phyloP scores from a whole-genome alignment of 2,888 invertebrate genomes.

The Xestia sexstrigata region DNA sequence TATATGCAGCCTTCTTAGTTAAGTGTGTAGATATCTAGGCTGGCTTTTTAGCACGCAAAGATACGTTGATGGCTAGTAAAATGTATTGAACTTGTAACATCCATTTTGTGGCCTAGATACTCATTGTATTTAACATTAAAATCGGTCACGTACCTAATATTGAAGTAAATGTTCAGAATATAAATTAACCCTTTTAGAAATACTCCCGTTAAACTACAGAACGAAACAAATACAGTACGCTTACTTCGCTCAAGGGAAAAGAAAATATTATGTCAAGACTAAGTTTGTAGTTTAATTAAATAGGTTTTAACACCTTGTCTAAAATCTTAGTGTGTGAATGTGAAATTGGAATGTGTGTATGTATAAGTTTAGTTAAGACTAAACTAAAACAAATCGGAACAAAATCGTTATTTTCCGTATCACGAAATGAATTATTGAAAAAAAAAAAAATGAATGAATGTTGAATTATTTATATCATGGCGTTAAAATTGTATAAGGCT shows the following conservation, averaged over 20 bases:
- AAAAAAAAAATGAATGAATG: no score
- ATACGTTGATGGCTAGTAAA: neutral
- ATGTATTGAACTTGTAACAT: slow-evolving; percentile 14
- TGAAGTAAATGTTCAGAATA: neutral
- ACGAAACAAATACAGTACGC: neutral
- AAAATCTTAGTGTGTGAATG: no score
- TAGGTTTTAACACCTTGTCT: no score
- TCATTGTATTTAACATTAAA: neutral
- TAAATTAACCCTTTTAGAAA: neutral
- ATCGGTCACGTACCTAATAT: slow-evolving; percentile 10
- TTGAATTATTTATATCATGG: no score
- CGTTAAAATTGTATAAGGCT: no score
- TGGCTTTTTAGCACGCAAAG: slow-evolving; percentile 36
- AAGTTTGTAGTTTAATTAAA: neutral
- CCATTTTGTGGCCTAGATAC: slow-evolving; percentile 25
- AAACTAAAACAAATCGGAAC: no score
- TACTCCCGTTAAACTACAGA: neutral
- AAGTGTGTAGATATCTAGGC: slow-evolving; percentile 8
- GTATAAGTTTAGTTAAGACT: no score
- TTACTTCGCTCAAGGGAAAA: neutral
- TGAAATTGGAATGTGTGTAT: no score
- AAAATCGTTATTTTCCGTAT: no score
- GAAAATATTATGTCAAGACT: neutral
- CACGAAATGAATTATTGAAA: no score
- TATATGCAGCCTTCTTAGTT: slow-evolving; percentile 21